Percentiles rank a stretch among this genome's conserved stretches.
These are phyloP conservation scores for Chrysolina americana DNA, from an alignment of 2,888 invertebrate species.

Conservation along the genomic window DNA sequence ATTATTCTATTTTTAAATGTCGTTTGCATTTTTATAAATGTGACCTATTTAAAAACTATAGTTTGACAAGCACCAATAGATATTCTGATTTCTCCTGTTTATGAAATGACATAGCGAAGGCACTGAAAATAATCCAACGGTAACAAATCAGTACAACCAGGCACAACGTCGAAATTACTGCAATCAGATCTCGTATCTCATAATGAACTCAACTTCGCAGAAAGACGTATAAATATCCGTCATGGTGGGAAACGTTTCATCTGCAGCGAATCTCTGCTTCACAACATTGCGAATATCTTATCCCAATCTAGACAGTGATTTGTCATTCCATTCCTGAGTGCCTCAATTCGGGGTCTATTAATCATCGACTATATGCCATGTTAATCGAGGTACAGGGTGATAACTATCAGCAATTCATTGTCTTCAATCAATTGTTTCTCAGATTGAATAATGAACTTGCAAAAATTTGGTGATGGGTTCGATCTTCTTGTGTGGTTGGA, in stretches of 20 bases:
- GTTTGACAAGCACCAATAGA: too few relatives aligned
- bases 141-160: conserved; percentile 34
- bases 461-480: background rate
- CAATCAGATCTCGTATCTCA: conserved; percentile 34
- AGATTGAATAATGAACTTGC: background rate
- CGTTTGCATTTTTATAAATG: too few relatives aligned
- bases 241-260: conserved; percentile 45
- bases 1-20: too few relatives aligned
- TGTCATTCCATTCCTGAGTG: conserved; percentile 60
- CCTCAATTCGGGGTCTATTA: conserved; percentile 22
- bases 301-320: conserved; percentile 60
- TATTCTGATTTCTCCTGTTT: too few relatives aligned
- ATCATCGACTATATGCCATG: background rate
- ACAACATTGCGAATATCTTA: conserved; percentile 55
- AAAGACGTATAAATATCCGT: conserved; percentile 43
- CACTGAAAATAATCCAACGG: background rate
- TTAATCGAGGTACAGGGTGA: conserved; percentile 6
- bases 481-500: too few relatives aligned
- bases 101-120: background rate
- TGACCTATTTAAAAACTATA: too few relatives aligned
- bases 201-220: conserved; percentile 36
- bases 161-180: conserved; percentile 41
- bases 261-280: conserved; percentile 40
- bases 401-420: background rate
- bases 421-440: background rate